phyloP scores from a whole-genome alignment of 2,113 vertebrate genomes.

The Manacus vitellinus region DNA sequence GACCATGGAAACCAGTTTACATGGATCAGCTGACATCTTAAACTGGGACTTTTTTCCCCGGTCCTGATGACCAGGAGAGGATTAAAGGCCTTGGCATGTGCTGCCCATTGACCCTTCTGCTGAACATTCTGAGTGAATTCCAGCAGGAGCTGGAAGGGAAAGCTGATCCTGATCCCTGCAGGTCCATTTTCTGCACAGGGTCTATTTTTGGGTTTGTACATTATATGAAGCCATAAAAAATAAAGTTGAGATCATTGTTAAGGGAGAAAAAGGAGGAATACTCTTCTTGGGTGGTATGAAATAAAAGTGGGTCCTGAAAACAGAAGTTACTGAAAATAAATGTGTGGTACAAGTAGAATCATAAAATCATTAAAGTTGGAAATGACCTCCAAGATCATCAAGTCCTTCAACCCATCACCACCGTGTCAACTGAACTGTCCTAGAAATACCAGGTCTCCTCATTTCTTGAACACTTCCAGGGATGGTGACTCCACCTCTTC shows the following conservation, averaged over 20 bases:
- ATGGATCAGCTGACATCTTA: too few species aligned
- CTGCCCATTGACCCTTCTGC: neutral
- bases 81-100: neutral
- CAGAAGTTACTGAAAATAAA: neutral
- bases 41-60: neutral
- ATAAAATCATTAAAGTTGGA: neutral
- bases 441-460: neutral
- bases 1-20: neutral
- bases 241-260: neutral
- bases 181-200: neutral
- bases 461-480: neutral
- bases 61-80: neutral
- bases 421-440: fast-evolving
- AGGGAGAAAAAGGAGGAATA: neutral
- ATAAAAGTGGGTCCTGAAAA: neutral
- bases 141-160: neutral
- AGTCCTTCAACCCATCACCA: neutral
- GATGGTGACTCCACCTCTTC: neutral
- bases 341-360: neutral
- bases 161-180: neutral
- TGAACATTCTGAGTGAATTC: neutral
- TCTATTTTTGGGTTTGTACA: neutral
- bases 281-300: neutral
- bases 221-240: neutral
- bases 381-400: neutral